Evolutionary conservation across 64 coral and sea anemone genomes (phyloP).

Genomic region (Montipora efflorescens): DNA sequence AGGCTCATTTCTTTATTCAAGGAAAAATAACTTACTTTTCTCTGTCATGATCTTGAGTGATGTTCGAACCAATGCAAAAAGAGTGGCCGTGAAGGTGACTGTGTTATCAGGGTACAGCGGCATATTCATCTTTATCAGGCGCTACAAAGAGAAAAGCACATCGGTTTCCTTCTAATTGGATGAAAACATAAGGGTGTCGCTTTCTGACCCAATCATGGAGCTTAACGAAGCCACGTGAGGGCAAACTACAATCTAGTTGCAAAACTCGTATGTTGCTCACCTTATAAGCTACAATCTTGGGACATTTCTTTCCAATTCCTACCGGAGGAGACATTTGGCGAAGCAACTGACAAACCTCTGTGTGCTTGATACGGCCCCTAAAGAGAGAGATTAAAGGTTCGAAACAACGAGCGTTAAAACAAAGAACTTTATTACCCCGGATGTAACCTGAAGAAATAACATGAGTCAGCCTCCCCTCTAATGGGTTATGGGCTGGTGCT

Average conservation of each 20-base stretch:
- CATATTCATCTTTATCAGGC: conserved; percentile 99
- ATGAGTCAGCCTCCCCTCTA: too few species aligned
- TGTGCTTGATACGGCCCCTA: conserved; percentile 97
- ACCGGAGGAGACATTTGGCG: conserved; percentile 94
- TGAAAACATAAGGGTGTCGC: too few species aligned
- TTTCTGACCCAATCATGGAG: neutral
- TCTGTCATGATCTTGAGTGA: conserved; percentile 96
- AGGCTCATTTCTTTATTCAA: neutral
- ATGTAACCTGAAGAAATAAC: neutral
- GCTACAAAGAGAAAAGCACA: conserved; percentile 58
- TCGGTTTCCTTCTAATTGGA: neutral
- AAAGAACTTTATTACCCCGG: too few species aligned
- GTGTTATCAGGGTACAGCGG: conserved; percentile 93
- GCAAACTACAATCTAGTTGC: too few species aligned
- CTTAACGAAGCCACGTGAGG: neutral
- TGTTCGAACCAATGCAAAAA: conserved; percentile 96
- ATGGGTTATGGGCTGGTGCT: too few species aligned
- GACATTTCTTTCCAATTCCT: conserved; percentile 98
- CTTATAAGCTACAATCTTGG: conserved; percentile 99
- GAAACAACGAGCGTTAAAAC: neutral
- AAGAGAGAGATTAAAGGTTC: neutral
- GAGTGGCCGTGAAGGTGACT: conserved; percentile 94
- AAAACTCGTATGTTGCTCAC: neutral
- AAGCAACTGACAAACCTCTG: conserved; percentile 89
- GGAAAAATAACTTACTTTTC: conserved; percentile 79